These are phyloP conservation scores for Thumatha senex DNA, from an alignment of 2,888 invertebrate species.

Conservation along the genomic window DNA sequence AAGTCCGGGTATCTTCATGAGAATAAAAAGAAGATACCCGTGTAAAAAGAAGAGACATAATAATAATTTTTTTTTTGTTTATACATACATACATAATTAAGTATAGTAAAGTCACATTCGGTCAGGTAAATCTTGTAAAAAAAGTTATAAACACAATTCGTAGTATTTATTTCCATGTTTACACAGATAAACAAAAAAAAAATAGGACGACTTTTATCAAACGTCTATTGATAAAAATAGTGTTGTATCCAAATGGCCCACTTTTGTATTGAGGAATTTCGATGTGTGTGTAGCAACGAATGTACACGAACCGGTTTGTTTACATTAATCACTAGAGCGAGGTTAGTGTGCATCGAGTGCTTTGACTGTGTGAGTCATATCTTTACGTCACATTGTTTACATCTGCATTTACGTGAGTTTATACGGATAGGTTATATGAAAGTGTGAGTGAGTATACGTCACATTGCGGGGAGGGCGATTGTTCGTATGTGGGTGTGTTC, in stretches of 20 bases:
- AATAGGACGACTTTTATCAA: slow-evolving; percentile 28
- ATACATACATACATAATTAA: too few species aligned
- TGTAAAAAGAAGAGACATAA: too few species aligned
- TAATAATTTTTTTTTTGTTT: too few species aligned
- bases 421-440: slow-evolving; percentile 34
- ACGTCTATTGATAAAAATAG: slow-evolving; percentile 5
- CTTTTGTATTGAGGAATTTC: slow-evolving; percentile 49
- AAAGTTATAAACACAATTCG: too few species aligned
- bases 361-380: slow-evolving; percentile 65
- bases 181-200: slow-evolving; percentile 11
- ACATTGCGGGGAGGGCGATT: slow-evolving; percentile 50
- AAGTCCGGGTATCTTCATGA: too few species aligned
- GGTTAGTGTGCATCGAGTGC: slow-evolving; percentile 55
- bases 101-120: too few species aligned
- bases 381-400: slow-evolving; percentile 81
- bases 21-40: too few species aligned
- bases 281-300: slow-evolving; percentile 37
- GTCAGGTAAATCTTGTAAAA: too few species aligned
- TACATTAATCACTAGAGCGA: slow-evolving; percentile 67
- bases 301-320: slow-evolving; percentile 71
- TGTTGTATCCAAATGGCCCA: slow-evolving; percentile 67
- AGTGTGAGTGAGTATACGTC: slow-evolving; percentile 57
- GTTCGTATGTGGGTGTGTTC: slow-evolving; percentile 77
- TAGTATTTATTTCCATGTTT: too few species aligned
- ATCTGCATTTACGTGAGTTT: slow-evolving; percentile 51